Conservation (phyloP, 2,888 invertebrate species). For the Cheilosia vulpina region DNA sequence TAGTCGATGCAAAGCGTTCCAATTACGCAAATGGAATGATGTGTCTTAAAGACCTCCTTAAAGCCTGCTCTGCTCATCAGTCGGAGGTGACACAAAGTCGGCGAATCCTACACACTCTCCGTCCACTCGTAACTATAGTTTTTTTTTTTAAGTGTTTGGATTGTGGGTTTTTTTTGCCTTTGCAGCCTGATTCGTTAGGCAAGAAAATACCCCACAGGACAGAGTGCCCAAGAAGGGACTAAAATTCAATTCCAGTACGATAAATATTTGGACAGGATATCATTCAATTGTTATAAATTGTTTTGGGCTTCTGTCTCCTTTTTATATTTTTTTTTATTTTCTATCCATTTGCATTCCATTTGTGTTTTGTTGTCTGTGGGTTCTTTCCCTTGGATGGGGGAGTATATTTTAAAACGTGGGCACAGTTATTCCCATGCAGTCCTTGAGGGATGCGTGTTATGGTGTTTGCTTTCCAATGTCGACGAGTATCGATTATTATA, state of each 20-base stretch:
- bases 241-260: conserved; percentile 67
- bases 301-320: conserved; percentile 32
- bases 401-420: background rate
- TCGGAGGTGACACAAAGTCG: no score
- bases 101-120: no score
- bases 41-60: no score
- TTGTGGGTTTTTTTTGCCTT: no score
- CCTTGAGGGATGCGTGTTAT: conserved; percentile 46
- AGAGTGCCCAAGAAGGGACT: conserved; percentile 56
- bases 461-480: background rate
- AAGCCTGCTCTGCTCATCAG: no score
- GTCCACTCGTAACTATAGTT: no score
- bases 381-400: conserved; percentile 13
- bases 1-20: no score
- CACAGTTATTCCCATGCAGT: background rate
- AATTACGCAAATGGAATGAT: no score
- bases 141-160: no score
- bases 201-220: background rate
- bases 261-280: conserved; percentile 72
- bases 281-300: conserved; percentile 70
- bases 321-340: no score
- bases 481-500: conserved; percentile 54
- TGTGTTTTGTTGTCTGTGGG: conserved; percentile 1
- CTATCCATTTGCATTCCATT: background rate
- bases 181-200: no score